phyloP scores from a whole-genome alignment of 2,888 invertebrate species.

The Dryobota labecula region DNA sequence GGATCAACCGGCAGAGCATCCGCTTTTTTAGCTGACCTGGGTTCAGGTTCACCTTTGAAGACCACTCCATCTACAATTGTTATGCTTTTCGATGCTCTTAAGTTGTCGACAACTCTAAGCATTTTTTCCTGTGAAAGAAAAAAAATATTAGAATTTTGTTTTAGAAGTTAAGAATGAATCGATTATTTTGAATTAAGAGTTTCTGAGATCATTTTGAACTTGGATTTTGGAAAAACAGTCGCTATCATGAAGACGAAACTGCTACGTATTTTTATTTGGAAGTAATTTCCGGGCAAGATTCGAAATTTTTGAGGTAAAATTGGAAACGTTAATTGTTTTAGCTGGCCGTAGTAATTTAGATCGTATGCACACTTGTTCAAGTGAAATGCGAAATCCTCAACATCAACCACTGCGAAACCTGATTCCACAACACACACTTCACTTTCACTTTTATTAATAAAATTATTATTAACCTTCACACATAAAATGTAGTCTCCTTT shows the following conservation, averaged over 20 bases:
- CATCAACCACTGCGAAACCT: conserved; percentile 57
- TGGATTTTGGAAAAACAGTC: background rate
- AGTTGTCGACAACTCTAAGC: conserved; percentile 92
- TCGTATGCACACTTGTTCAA: conserved; percentile 54
- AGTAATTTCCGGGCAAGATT: background rate
- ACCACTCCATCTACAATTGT: conserved; percentile 92
- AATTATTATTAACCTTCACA: conserved; percentile 92
- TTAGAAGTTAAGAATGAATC: background rate
- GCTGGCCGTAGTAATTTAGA: conserved; percentile 33
- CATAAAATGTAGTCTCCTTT: conserved; percentile 92
- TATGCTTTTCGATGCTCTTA: conserved; percentile 84
- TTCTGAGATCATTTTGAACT: background rate
- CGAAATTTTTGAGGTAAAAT: conserved; percentile 5
- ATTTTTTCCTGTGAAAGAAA: conserved; percentile 92
- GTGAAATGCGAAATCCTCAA: conserved; percentile 63
- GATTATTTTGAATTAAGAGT: background rate
- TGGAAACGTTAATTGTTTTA: conserved; percentile 29
- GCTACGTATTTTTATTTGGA: background rate
- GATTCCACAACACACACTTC: conserved; percentile 70
- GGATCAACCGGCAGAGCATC: conserved; percentile 93
- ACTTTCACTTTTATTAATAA: conserved; percentile 85
- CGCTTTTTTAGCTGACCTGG: conserved; percentile 90
- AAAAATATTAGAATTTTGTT: conserved; percentile 39
- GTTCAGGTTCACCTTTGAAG: conserved; percentile 89
- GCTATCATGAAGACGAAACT: background rate